Evolutionary conservation across 2,113 vertebrate species (phyloP).

Genomic region (Apus apus): DNA sequence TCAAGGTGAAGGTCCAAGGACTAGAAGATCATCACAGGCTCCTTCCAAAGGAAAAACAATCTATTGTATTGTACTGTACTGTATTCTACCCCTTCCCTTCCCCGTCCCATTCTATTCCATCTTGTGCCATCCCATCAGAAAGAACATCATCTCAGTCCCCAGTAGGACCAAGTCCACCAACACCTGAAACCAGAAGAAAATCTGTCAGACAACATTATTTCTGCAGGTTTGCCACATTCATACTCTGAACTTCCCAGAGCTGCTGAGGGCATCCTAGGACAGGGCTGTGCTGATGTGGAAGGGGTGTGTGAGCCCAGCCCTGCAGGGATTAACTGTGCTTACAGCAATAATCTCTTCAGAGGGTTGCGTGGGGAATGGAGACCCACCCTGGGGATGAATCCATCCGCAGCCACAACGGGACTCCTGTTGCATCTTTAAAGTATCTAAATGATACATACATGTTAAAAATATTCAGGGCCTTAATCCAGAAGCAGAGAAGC

Average conservation of each 20-base stretch:
- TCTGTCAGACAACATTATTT: not conserved
- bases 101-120: too few relatives aligned
- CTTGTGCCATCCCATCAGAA: too few relatives aligned
- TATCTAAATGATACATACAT: not conserved
- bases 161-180: not conserved
- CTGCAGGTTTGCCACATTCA: not conserved
- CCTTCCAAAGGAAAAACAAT: not conserved
- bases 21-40: not conserved
- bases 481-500: not conserved
- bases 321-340: not conserved
- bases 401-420: not conserved
- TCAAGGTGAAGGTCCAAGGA: not conserved
- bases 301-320: not conserved
- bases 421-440: not conserved
- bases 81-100: too few relatives aligned
- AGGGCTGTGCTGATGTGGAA: accelerated
- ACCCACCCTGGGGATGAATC: not conserved
- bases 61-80: not conserved
- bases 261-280: not conserved
- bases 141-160: not conserved
- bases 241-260: not conserved
- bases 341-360: not conserved
- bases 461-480: not conserved
- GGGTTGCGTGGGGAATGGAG: not conserved
- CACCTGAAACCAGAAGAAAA: not conserved